Evolutionary conservation across 2,888 invertebrate species (phyloP).

Genomic region (Dryomyza anilis): DNA sequence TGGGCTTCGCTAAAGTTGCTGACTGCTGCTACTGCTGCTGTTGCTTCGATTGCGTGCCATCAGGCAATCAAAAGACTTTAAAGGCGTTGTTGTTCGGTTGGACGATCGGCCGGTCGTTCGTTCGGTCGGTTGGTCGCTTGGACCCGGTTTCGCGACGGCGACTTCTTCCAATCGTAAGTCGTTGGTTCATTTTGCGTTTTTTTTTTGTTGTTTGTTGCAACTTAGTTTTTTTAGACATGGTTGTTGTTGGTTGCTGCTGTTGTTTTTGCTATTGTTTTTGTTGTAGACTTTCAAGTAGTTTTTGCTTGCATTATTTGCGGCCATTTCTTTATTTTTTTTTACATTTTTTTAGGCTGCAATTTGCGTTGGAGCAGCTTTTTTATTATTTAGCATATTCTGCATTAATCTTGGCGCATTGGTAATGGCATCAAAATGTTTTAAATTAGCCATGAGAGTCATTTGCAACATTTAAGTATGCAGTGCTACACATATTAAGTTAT

Average conservation of each 20-base stretch:
- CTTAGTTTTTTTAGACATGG: constrained; percentile 11
- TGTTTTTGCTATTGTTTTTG: constrained; percentile 28
- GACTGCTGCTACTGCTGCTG: neutral
- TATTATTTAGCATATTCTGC: too few relatives aligned
- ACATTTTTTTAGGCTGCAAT: too few relatives aligned
- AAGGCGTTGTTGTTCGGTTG: constrained; percentile 39
- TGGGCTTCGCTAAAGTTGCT: neutral
- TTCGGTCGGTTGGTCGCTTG: constrained; percentile 20
- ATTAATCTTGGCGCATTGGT: neutral
- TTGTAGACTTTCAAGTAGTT: neutral
- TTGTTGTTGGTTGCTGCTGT: constrained; percentile 20
- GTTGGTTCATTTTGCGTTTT: constrained; percentile 32
- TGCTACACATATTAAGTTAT: too few relatives aligned
- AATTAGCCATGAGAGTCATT: constrained; percentile 22
- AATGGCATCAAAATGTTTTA: constrained; percentile 16
- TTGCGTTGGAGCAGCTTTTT: too few relatives aligned
- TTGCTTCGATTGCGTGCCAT: constrained; percentile 30
- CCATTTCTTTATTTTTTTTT: too few relatives aligned
- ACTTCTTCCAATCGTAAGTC: constrained; percentile 51
- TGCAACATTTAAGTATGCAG: too few relatives aligned
- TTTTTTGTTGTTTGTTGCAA: constrained; percentile 13
- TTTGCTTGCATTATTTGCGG: too few relatives aligned
- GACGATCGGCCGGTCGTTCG: too few relatives aligned
- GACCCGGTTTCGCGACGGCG: constrained; percentile 34
- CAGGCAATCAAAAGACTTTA: constrained; percentile 40